Evolutionary conservation across 2,888 invertebrate species (phyloP), one percentile per base, ranked within the genome.

Genomic region (Mesorhabditis spiculigera): DNA sequence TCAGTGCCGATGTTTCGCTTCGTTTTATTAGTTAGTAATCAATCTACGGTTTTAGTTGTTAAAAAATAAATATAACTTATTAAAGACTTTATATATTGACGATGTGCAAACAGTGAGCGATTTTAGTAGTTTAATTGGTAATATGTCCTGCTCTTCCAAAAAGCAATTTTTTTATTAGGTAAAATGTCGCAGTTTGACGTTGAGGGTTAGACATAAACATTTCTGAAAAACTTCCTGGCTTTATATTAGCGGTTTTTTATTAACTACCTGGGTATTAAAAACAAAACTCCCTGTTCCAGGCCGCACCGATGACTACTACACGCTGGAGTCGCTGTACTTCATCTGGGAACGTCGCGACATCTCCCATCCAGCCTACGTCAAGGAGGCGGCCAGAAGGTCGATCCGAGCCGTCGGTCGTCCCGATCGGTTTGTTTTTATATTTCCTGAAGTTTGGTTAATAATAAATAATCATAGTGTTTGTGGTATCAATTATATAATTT

Each of bases 231-330:
- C 28, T 28, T n/a, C 28, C 28, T 28, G 13, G 45, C 16, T 66
- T 13, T 43, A 3, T 6, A 16, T 66, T 66, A 6, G 5, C 5
- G 28, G 45, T 67, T 45, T 16, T 45, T 45, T n/a, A 42, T 13
- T 61, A 42, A 62, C 63, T 28, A 16, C 42, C n/a, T 28, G 44
- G 6, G 65, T 6, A n/a, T 10, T 16, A 5, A 8, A 10, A 44
- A 16, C n/a, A 5, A 16, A 13, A n/a, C 67, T 68, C 28, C 62
- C 68, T 68, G 71, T 74, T 13, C 74, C 73, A 58, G 75, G 73
- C 68, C 91, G 91, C 65, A 90, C 92, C 13, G 95, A 95, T 86
- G 96, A 97, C 87, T 98, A 96, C 87, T 99, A 98, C 86, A 94
- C 95, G 0, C 88, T 99, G 81, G 97, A 97, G 89, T 96, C 96